Base-by-base conservation (phyloP, 53 echinoderm and acorn worm species). In the Apostichopus leukothele region DNA sequence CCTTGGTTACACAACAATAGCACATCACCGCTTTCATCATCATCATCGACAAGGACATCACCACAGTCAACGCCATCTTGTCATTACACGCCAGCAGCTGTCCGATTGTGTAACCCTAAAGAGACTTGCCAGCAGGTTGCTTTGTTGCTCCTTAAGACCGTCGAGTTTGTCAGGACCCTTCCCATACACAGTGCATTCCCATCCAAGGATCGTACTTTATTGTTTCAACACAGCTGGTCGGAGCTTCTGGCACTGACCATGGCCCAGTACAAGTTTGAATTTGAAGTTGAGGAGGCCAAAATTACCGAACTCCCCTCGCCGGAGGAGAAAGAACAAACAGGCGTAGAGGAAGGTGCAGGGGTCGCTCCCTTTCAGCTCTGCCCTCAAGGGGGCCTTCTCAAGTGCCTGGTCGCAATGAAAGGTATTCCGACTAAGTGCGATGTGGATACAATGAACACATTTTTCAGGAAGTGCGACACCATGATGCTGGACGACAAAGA, bases 141-240 rank as follows among this genome's bases (percentile, higher is more conserved):
- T 12, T 94, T 96, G 79, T 94, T 98, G 80, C 93, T 98, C 39
- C 92, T 98, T 20, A 98, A 98, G 88, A 95, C 96, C 55, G 94
- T 98, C 39, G 95, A 96, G 86, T 98, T 98, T 86, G 94, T 98
- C 55, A 75, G 94, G 89, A 94, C 91, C 79, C 91, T 96, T 85
- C 98, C 98, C 74, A 86, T 95, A 39, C 86, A 88, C 76, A 81
- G 89, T 90, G 89, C 94, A 60, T 90, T 98, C 88, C 92, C 91
- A 55, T 60, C 88, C 16, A 67, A 92, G 53, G 98, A 98, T 79
- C 96, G 98, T 26, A 84, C 90, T 19, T 83, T 91, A 50, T 92
- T 98, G 79, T 90, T 98, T 73, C 95, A 94, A 88, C 95, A 98
- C 91, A 93, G 98, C 84, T 98, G 98, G 98, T 92, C 98, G n/a